phyloP scores from a whole-genome alignment of 2,113 vertebrate species.

The Xiphophorus couchianus region DNA sequence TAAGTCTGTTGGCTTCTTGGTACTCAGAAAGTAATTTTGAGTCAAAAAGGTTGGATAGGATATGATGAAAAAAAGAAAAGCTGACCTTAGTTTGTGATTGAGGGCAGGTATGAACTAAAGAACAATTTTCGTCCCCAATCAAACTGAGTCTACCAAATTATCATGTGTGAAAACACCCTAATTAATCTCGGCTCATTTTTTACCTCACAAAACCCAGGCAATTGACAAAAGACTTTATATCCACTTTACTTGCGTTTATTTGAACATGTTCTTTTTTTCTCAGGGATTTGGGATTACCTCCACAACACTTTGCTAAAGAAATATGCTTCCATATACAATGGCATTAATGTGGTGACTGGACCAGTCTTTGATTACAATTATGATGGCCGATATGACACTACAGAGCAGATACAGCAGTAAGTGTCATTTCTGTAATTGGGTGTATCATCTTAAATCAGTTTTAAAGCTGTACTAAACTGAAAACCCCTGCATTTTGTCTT shows the following conservation, averaged over 20 bases:
- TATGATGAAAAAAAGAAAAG: no score
- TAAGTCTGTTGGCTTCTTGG: no score
- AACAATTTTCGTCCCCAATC: no score
- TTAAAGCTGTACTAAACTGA: no score
- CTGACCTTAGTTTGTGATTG: no score
- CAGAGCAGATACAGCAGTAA: conserved; percentile 70
- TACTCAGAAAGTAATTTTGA: no score
- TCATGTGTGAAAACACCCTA: no score
- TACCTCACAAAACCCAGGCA: not conserved
- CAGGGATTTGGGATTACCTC: conserved; percentile 80
- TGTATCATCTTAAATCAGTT: not conserved
- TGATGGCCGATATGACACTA: conserved; percentile 73
- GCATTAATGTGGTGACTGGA: conserved; percentile 72
- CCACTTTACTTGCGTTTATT: fast-evolving
- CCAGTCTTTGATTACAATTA: conserved; percentile 80
- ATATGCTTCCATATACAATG: conserved; percentile 70
- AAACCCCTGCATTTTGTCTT: no score
- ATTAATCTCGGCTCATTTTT: not conserved
- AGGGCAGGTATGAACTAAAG: no score
- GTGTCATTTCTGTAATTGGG: conserved; percentile 4
- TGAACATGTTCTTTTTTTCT: fast-evolving
- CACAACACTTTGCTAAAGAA: conserved; percentile 68
- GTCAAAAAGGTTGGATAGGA: no score
- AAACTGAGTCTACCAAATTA: no score
- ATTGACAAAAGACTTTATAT: not conserved